phyloP scores from a whole-genome alignment of 1,140 invertebrate species.

The Zaprionus camerounensis region DNA sequence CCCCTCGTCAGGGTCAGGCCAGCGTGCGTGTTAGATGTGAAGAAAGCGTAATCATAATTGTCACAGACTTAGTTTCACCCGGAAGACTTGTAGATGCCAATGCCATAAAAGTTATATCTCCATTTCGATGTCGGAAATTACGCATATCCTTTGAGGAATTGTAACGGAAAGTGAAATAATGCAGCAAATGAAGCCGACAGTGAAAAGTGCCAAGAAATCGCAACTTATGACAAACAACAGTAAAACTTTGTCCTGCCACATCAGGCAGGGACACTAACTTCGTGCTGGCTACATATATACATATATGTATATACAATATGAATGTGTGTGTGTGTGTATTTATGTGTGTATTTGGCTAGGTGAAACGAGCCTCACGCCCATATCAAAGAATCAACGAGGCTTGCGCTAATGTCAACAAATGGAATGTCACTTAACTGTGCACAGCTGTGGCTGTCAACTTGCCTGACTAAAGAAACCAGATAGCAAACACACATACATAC shows the following conservation, averaged over 20 bases:
- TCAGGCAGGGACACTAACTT: constrained; percentile 2
- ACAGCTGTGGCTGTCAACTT: constrained; percentile 44
- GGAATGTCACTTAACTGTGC: constrained; percentile 61
- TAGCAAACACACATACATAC: constrained; percentile 19
- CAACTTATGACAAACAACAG: constrained; percentile 53
- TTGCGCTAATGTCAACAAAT: constrained; percentile 70
- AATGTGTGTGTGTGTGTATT: not conserved
- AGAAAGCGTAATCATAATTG: constrained; percentile 25
- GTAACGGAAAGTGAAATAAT: constrained; percentile 64
- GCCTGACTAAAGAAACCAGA: constrained; percentile 28
- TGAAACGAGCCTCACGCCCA: constrained; percentile 37
- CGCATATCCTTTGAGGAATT: constrained; percentile 75
- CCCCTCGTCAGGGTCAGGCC: not conserved
- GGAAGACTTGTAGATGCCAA: not conserved
- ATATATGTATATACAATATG: not conserved
- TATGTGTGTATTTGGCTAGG: not conserved
- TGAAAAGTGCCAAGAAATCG: constrained; percentile 44
- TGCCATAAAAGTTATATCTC: constrained; percentile 40
- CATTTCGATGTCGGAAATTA: constrained; percentile 58
- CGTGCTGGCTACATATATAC: not conserved
- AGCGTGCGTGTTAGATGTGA: not conserved
- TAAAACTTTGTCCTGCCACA: constrained; percentile 26
- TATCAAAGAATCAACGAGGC: constrained; percentile 57
- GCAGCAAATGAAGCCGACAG: constrained; percentile 53
- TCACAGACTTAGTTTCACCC: constrained; percentile 4